Base-by-base conservation (phyloP, 2,797 vertebrate genomes). In the Cheirogaleus major region DNA sequence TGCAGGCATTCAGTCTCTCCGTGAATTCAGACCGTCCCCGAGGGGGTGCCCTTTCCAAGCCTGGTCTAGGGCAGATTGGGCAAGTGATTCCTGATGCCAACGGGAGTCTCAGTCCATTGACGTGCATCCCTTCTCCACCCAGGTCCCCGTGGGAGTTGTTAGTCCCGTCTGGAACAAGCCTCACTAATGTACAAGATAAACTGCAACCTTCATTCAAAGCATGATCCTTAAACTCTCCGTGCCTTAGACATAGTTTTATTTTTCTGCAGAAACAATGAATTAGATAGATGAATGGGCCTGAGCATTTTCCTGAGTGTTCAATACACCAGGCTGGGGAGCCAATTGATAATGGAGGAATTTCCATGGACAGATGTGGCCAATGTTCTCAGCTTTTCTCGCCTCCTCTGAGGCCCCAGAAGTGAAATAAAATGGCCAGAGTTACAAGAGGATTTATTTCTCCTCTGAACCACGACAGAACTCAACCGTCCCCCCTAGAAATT, bases 381-480 rank as follows among this genome's bases (percentile, higher is more conserved):
- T 67, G 25, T 82, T 94, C 83, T 90, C 23, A 43, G 86, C n/a
- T 78, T 43, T 10, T 55, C 65, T 76, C 72, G 78, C 50, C 50
- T 93, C 59, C 83, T 75, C 65, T 55, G 91, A 95, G 89, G 76
- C 76, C 61, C 69, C 35, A 81, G 72, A 81, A 65, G 52, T 92
- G 67, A 94, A 92, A 72, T 90, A 89, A 91, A 85, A 94, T 61
- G 35, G 43, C 93, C 80, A 50, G 32, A 85, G 50, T 81, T 92
- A 55, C 80, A 84, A 85, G 79, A 86, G 48, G 50, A 95, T 93
- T 95, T 93, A 83, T 97, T 85, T 97, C 57, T 82, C 57, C 57
- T 91, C 67, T 86, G 63, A 82, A 85, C 57, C n/a, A 94, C 69
- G 41, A 5, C 9, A 93, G 85, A 94, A 76, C 57, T 96, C 32